Base-by-base conservation (phyloP, 1,140 invertebrate genomes). In the Neotoxoptera formosana region DNA sequence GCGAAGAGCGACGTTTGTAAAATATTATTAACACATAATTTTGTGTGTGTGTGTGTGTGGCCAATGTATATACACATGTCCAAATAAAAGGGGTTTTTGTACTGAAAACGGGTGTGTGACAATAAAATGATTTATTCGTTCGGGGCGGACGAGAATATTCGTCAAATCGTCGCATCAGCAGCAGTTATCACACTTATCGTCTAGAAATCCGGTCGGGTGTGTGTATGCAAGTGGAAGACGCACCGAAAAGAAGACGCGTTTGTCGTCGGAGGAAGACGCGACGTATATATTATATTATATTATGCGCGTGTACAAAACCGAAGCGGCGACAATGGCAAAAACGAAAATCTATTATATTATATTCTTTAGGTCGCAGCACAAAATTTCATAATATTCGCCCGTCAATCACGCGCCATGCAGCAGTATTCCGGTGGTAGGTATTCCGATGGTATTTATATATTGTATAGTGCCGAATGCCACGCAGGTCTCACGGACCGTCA, bases 181-280 rank as follows among this genome's bases (percentile, higher is more conserved):
- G 51, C 60, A 76, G 60, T 76, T 76, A 76, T 76, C 30, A 76
- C 60, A 76, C 60, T 76, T 76, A 76, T 76, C 60, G 60, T n/a
- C 60, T 76, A 76, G 30, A 76, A 76, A 76, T 76, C 60, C 60
- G 60, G 60, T n/a, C 30, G 60, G 60, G 3, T n/a, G 60, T n/a
- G 51, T 67, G 60, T 67, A n/a, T 67, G n/a, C 30, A n/a, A 14
- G 60, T n/a, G 60, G 14, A 76, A n/a, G 60, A n/a, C 30, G n/a
- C n/a, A n/a, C 60, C 30, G 17, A 76, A 76, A n/a, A 76, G n/a
- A n/a, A 76, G n/a, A 76, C 60, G 60, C 11, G 51, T 53, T 21
- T 14, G 7, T 9, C 7, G 7, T 53, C 51, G 60, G 17, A 34
- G n/a, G 60, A 30, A 30, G 30, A n/a, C 60, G 60, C 30, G 60